These are phyloP conservation scores for Bedellia somnulentella DNA, from an alignment of 2,888 invertebrate species.

Conservation along the genomic window DNA sequence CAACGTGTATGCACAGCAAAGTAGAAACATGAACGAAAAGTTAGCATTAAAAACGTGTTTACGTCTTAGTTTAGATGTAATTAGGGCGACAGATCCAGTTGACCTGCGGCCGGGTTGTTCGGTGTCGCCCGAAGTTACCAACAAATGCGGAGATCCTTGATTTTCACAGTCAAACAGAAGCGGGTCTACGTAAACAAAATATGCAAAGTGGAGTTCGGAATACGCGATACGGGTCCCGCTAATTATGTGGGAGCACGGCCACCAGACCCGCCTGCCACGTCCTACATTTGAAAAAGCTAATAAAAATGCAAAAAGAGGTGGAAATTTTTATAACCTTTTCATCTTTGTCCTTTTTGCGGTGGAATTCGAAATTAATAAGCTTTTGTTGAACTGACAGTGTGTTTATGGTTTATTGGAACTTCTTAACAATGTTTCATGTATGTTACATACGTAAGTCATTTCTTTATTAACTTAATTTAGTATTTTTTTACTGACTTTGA, in stretches of 20 bases:
- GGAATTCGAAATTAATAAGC: background rate
- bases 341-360: conserved; percentile 34
- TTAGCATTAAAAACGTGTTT: too few relatives aligned
- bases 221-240: conserved; percentile 41
- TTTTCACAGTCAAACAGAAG: conserved; percentile 52
- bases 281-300: conserved; percentile 42
- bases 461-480: too few relatives aligned
- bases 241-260: conserved; percentile 53
- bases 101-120: conserved; percentile 26
- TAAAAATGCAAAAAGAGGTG: conserved; percentile 46
- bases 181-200: conserved; percentile 53
- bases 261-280: conserved; percentile 27
- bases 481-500: too few relatives aligned
- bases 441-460: too few relatives aligned
- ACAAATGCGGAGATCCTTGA: conserved; percentile 31
- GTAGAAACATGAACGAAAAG: too few relatives aligned
- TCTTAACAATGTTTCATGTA: too few relatives aligned
- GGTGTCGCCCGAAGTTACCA: conserved; percentile 25
- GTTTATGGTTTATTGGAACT: too few relatives aligned
- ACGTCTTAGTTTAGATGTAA: too few relatives aligned
- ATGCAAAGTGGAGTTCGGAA: conserved; percentile 53
- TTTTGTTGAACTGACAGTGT: too few relatives aligned
- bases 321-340: conserved; percentile 49
- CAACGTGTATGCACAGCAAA: too few relatives aligned
- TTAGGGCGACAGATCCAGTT: conserved; percentile 14